Percentiles rank a stretch among this genome's conserved stretches.
Evolutionary conservation across 2,797 vertebrate genomes (phyloP).

Genomic region (Enteromius thamalakanensis): DNA sequence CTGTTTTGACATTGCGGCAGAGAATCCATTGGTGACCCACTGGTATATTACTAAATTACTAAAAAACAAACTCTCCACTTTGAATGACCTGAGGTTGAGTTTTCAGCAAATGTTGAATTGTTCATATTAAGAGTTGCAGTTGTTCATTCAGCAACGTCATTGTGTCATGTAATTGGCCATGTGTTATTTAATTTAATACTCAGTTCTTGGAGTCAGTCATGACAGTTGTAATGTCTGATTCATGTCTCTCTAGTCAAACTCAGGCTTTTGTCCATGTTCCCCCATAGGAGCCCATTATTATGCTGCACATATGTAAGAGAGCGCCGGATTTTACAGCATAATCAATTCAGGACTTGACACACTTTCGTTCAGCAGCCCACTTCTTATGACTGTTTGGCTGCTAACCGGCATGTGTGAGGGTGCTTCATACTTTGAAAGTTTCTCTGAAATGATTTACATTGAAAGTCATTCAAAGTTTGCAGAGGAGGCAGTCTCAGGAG

Average conservation of each 20-base stretch:
- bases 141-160: slow-evolving; percentile 1
- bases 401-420: slow-evolving; percentile 64
- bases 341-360: slow-evolving; percentile 80
- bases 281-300: slow-evolving; percentile 78
- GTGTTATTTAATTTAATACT: slow-evolving; percentile 55
- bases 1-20: background rate
- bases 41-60: background rate
- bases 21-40: background rate
- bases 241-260: slow-evolving; percentile 66
- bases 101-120: background rate
- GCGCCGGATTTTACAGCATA: slow-evolving; percentile 74
- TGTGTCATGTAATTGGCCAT: slow-evolving; percentile 23
- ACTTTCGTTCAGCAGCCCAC: slow-evolving; percentile 69
- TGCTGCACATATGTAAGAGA: slow-evolving; percentile 80
- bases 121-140: background rate
- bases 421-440: slow-evolving; percentile 74
- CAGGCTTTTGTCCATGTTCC: slow-evolving; percentile 72
- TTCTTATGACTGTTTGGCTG: slow-evolving; percentile 65
- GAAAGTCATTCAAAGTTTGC: slow-evolving; percentile 77
- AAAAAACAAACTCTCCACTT: background rate
- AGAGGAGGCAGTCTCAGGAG: slow-evolving; percentile 62
- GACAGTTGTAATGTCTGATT: slow-evolving; percentile 57
- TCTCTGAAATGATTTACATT: slow-evolving; percentile 70
- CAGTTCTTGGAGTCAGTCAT: slow-evolving; percentile 58
- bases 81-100: background rate